Base-by-base conservation (phyloP, 2,113 vertebrate species). In the Pavo muticus region DNA sequence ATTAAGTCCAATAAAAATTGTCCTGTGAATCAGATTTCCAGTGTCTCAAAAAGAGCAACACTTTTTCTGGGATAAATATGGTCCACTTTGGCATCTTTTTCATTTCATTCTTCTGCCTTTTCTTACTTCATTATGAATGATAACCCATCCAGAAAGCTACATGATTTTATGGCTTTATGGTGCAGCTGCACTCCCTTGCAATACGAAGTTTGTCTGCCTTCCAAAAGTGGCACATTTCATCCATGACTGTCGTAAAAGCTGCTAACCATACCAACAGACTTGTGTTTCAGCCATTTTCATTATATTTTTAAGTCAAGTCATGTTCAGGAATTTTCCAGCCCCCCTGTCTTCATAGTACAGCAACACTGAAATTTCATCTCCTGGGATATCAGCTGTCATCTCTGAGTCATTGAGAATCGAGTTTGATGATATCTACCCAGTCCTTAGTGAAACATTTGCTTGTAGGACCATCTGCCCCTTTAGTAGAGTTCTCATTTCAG, bases 371-470 rank as follows among this genome's bases (percentile, higher is more conserved):
- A 92, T 86, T 76, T 91, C 57, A 65, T 88, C 87, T 84, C 42
- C 1, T 78, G 86, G 73, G 94, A 76, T 32, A 61, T 93, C 37
- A 93, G 86, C 83, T 96, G 90, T 91, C 86, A 88, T 68, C 85
- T 88, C 27, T 29, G 15, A 92, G 61, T 88, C 61, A 54, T 25
- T 82, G 90, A 90, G 83, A 94, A 90, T 87, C 21, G 37, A 86
- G 40, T 87, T 88, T 94, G 79, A 77, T 91, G 83, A 44, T 86
- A 69, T 14, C 83, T 90, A 14, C 30, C 30, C 54, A 64, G 69
- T 94, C 93, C 83, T 95, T 78, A 86, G 93, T 93, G 96, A 78
- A 90, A 78, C 69, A 77, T 91, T 94, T 90, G 82, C 90, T 91
- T 30, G 9, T 32, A 81, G 70, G 81, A 73, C 84, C 95, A 95